Percentiles rank a stretch among this genome's conserved stretches.
These are phyloP conservation scores for Jacana jacana DNA, from an alignment of 2,113 vertebrate genomes.

Conservation along the genomic window DNA sequence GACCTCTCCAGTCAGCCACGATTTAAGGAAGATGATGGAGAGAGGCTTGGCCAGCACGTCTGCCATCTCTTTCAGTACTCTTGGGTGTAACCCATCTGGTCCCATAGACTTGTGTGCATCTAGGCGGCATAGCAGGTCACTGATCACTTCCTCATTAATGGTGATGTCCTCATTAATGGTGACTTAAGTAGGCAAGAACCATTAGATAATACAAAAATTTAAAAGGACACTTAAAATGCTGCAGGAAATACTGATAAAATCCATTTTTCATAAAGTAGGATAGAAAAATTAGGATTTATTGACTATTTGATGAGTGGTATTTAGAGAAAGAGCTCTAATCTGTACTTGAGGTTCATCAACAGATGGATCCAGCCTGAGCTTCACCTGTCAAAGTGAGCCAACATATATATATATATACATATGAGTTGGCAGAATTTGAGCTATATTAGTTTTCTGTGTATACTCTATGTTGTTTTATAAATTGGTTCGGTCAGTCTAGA, in stretches of 20 bases:
- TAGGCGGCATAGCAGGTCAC: too few species aligned
- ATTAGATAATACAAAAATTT: neutral
- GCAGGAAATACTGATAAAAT: neutral
- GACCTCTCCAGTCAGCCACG: too few species aligned
- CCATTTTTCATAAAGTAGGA: neutral
- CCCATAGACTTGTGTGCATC: too few species aligned
- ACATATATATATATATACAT: too few species aligned
- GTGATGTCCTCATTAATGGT: too few species aligned
- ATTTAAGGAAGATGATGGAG: too few species aligned
- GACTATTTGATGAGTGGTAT: neutral
- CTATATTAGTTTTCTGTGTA: neutral
- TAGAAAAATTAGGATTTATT: neutral
- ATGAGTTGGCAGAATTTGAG: neutral
- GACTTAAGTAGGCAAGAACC: neutral
- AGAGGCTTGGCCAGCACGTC: too few species aligned
- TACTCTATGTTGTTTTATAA: neutral
- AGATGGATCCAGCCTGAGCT: neutral
- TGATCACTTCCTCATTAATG: too few species aligned
- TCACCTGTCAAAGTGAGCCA: neutral
- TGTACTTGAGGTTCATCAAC: neutral
- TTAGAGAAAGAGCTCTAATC: neutral
- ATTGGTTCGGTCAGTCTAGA: neutral
- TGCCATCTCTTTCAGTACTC: too few species aligned
- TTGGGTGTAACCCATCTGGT: too few species aligned
- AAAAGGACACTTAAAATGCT: neutral